Conservation (phyloP, 2,113 vertebrate species). For the Nyctibius bracteatus region DNA sequence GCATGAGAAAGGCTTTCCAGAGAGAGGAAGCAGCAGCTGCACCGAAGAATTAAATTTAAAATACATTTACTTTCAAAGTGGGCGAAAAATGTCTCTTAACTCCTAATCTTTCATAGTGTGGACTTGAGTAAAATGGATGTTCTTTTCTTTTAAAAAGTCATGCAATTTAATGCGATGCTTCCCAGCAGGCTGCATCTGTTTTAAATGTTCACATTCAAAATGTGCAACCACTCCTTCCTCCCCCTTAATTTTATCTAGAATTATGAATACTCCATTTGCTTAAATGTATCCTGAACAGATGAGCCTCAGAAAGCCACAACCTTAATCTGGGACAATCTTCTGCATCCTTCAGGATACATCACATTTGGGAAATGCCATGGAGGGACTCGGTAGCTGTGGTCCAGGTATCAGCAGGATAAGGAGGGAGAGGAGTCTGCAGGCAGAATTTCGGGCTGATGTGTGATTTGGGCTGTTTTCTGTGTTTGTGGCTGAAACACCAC, state of each 20-base stretch:
- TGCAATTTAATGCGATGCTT: constrained; percentile 20
- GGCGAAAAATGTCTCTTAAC: not conserved
- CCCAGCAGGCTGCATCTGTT: constrained; percentile 32
- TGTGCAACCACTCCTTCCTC: not conserved
- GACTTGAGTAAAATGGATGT: constrained; percentile 17
- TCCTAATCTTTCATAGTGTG: not conserved
- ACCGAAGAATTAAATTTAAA: constrained; percentile 32
- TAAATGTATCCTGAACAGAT: constrained; percentile 1
- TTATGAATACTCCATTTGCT: constrained; percentile 33
- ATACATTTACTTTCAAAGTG: constrained; percentile 43
- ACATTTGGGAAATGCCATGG: not conserved
- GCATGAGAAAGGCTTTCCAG: not conserved
- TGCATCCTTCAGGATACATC: not conserved
- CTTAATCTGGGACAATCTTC: not conserved
- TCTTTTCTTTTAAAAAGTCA: constrained; percentile 8
- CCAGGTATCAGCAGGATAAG: not conserved
- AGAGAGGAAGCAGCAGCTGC: constrained; percentile 35
- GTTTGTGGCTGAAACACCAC: not conserved
- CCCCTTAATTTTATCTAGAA: constrained; percentile 30
- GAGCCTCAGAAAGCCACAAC: not conserved
- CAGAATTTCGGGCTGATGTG: not conserved
- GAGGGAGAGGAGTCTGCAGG: not conserved
- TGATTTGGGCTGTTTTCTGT: not conserved
- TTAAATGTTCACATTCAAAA: constrained; percentile 18
- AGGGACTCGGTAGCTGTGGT: accelerated